phyloP scores from a whole-genome alignment of 2,888 invertebrate species.

The Endotricha flammealis region DNA sequence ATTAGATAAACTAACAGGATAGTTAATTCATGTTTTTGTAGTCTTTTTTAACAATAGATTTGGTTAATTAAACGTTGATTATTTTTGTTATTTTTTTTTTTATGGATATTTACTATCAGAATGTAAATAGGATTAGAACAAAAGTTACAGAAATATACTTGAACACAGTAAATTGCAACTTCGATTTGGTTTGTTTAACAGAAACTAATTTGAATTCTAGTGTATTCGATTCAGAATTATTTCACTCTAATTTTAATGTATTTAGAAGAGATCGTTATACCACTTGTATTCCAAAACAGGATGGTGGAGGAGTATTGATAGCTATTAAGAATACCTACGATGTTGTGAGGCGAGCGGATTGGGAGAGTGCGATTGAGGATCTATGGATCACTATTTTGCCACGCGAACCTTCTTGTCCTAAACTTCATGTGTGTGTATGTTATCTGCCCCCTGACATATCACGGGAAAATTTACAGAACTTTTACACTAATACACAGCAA shows the following conservation, averaged over 20 bases:
- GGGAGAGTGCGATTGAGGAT: slow-evolving; percentile 18
- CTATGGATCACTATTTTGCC: slow-evolving; percentile 16
- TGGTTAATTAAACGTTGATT: no score
- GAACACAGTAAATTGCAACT: neutral
- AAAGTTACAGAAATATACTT: slow-evolving; percentile 30
- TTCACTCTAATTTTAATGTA: neutral
- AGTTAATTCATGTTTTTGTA: no score
- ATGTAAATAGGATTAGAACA: no score
- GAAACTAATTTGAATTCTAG: neutral
- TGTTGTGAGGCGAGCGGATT: slow-evolving; percentile 12
- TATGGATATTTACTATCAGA: no score
- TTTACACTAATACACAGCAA: no score
- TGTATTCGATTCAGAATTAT: neutral
- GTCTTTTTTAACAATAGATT: no score
- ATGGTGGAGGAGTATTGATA: slow-evolving; percentile 14
- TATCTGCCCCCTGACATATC: slow-evolving; percentile 14
- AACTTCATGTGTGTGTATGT: slow-evolving; percentile 14
- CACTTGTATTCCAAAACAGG: neutral
- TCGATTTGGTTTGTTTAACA: no score
- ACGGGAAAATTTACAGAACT: slow-evolving; percentile 31
- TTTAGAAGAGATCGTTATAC: slow-evolving; percentile 1
- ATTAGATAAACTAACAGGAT: no score
- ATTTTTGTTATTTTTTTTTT: no score
- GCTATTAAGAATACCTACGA: slow-evolving; percentile 14
- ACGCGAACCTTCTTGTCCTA: neutral